phyloP scores from a whole-genome alignment of 92 coral and sea anemone genomes.

The Anthopleura xanthogrammica region DNA sequence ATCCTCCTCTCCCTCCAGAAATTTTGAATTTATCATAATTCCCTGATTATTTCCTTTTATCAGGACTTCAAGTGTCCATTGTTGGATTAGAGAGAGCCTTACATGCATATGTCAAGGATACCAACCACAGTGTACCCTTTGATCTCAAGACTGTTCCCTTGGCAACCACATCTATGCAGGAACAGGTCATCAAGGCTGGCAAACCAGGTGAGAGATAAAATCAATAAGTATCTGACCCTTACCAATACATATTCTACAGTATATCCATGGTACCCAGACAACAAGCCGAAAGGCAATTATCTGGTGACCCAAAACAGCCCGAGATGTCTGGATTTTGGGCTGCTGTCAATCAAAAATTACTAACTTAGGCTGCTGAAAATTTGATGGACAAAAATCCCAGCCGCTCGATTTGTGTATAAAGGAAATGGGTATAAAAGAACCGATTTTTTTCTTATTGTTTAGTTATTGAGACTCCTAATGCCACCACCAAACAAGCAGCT shows the following conservation, averaged over 20 bases:
- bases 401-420: too few relatives aligned
- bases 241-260: too few relatives aligned
- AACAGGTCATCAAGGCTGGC: conserved; percentile 93
- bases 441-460: neutral
- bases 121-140: conserved; percentile 82
- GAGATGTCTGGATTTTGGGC: too few relatives aligned
- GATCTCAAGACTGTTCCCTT: conserved; percentile 98
- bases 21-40: neutral
- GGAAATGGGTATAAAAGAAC: neutral
- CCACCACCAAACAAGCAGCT: conserved; percentile 73
- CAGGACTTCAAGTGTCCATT: conserved; percentile 98
- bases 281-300: too few relatives aligned
- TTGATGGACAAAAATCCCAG: too few relatives aligned
- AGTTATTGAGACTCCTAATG: conserved; percentile 89
- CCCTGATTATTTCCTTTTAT: neutral
- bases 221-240: too few relatives aligned
- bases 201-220: conserved; percentile 65
- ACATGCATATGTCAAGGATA: conserved; percentile 92
- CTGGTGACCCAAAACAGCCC: too few relatives aligned
- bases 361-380: too few relatives aligned
- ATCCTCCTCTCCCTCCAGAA: neutral
- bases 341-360: too few relatives aligned
- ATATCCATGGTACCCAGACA: too few relatives aligned
- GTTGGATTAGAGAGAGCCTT: conserved; percentile 95
- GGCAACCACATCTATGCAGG: conserved; percentile 99